Percentiles rank a stretch among this genome's conserved stretches.
Evolutionary conservation across 1,140 invertebrate genomes (phyloP).

Genomic region (Magallana gigas): DNA sequence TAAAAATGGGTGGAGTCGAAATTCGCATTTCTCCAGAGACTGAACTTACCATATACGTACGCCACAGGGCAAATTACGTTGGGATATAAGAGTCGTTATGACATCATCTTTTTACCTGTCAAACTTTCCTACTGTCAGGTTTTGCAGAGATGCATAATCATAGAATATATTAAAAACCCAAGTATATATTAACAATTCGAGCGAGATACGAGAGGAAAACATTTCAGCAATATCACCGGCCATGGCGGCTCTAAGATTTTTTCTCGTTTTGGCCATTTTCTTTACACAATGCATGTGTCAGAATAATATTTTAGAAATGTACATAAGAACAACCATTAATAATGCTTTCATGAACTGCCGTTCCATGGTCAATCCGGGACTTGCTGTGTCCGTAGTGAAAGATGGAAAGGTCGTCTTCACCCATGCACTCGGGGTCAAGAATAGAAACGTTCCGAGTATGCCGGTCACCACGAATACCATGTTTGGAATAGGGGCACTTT

Average conservation of each 20-base stretch:
- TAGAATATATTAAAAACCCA: constrained; percentile 25
- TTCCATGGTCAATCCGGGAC: constrained; percentile 42
- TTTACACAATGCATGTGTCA: not conserved
- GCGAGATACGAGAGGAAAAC: not conserved
- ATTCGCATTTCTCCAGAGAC: no score
- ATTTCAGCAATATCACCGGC: not conserved
- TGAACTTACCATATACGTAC: no score
- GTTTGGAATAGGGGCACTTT: constrained; percentile 63
- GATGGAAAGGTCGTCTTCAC: constrained; percentile 58
- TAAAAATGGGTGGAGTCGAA: not conserved
- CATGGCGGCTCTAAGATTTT: constrained; percentile 21
- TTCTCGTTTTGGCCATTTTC: not conserved
- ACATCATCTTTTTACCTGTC: not conserved
- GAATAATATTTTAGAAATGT: not conserved
- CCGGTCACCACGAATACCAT: constrained; percentile 55
- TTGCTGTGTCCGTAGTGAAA: constrained; percentile 61
- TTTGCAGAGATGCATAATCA: constrained; percentile 30
- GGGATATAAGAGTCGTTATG: not conserved
- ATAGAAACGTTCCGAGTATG: constrained; percentile 44
- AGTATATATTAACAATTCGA: constrained; percentile 29
- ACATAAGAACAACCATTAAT: not conserved
- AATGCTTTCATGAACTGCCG: not conserved
- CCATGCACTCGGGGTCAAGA: constrained; percentile 57
- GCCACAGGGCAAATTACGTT: no score
- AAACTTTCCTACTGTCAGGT: not conserved